phyloP scores from a whole-genome alignment of 2,888 invertebrate genomes.

The Nemotelus pantherinus region DNA sequence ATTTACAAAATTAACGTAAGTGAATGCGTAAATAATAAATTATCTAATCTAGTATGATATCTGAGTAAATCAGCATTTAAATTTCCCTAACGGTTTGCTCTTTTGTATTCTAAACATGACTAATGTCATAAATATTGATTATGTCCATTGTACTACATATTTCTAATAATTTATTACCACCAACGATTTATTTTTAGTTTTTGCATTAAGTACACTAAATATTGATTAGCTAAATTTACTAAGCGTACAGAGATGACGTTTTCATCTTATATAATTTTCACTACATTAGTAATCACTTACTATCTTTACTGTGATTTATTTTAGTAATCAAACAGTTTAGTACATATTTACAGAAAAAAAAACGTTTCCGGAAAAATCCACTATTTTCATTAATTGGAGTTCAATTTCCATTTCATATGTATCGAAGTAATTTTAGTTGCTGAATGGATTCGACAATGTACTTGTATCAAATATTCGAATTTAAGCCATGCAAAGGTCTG shows the following conservation, averaged over 20 bases:
- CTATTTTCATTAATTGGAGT: neutral
- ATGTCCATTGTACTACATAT: slow-evolving; percentile 15
- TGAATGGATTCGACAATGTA: too few species aligned
- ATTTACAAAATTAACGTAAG: slow-evolving; percentile 34
- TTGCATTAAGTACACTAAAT: neutral
- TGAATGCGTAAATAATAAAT: neutral
- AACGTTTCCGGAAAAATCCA: neutral
- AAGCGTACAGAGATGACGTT: slow-evolving; percentile 43
- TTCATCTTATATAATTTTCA: slow-evolving; percentile 25
- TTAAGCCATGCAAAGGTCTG: too few species aligned
- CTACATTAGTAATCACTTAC: slow-evolving; percentile 4
- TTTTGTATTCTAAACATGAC: too few species aligned
- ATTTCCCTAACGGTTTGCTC: slow-evolving; percentile 35
- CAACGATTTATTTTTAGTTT: neutral
- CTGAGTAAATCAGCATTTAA: slow-evolving; percentile 4
- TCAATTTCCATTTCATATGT: too few species aligned
- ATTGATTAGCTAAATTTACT: slow-evolving; percentile 34
- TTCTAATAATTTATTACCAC: slow-evolving; percentile 8
- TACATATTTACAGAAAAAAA: neutral
- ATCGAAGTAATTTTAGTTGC: too few species aligned
- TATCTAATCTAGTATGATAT: neutral
- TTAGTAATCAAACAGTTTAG: neutral
- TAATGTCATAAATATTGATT: too few species aligned
- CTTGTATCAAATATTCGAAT: too few species aligned
- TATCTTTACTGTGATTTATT: neutral